These are phyloP conservation scores for Salpingus planirostris DNA, from an alignment of 2,888 invertebrate genomes.

Conservation along the genomic window DNA sequence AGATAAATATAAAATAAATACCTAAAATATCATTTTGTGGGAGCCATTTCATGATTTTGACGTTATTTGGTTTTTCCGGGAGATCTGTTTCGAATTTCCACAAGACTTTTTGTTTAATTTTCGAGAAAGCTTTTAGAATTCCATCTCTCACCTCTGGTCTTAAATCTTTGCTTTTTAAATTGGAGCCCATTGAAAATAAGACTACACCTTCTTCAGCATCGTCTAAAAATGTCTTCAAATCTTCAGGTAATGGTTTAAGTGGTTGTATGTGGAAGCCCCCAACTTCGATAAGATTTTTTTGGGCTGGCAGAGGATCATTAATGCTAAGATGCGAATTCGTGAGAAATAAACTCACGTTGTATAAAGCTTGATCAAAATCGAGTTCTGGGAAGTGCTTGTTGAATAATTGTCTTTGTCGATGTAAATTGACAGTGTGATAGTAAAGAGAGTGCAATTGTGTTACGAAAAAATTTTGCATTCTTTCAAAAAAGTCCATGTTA, in stretches of 20 bases:
- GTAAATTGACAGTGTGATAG: slow-evolving; percentile 13
- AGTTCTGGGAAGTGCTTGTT: slow-evolving; percentile 25
- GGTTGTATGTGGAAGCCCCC: slow-evolving; percentile 45
- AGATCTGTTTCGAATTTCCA: slow-evolving; percentile 42
- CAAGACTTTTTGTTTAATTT: slow-evolving; percentile 37
- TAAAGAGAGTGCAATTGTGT: slow-evolving; percentile 20
- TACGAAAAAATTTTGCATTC: slow-evolving; percentile 40
- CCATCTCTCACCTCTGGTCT: slow-evolving; percentile 24
- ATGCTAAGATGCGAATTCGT: slow-evolving; percentile 44
- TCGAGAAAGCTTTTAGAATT: slow-evolving; percentile 33
- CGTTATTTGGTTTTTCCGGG: slow-evolving; percentile 32
- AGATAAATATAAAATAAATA: background rate
- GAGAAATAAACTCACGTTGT: slow-evolving; percentile 27
- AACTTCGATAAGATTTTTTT: slow-evolving; percentile 48
- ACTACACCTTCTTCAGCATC: slow-evolving; percentile 25
- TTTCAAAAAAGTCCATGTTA: slow-evolving; percentile 44
- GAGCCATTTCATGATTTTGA: slow-evolving; percentile 37
- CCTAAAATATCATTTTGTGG: slow-evolving; percentile 37
- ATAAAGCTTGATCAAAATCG: slow-evolving; percentile 19
- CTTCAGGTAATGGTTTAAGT: slow-evolving; percentile 22
- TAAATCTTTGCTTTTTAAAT: slow-evolving; percentile 32
- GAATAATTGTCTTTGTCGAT: slow-evolving; percentile 20
- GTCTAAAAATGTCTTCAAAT: slow-evolving; percentile 21
- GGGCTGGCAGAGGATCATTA: slow-evolving; percentile 41
- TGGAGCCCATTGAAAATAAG: slow-evolving; percentile 41